These are phyloP conservation scores for Mus minutoides DNA, from an alignment of 2,797 vertebrate genomes.

Conservation along the genomic window DNA sequence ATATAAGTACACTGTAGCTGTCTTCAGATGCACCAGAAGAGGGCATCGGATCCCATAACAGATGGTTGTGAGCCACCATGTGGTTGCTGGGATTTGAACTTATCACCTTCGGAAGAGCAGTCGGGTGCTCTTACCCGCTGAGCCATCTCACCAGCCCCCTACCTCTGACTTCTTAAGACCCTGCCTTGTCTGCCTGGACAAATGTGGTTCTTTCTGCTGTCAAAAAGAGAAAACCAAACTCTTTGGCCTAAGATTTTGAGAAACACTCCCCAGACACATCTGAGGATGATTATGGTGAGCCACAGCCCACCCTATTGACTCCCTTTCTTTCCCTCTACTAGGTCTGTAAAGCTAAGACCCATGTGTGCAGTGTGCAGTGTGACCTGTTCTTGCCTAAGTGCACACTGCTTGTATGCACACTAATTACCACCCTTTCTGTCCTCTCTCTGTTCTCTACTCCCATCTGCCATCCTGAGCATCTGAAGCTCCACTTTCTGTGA, in stretches of 20 bases:
- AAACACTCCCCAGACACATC: background rate
- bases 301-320: background rate
- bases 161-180: background rate
- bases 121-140: no score
- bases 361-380: background rate
- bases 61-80: no score
- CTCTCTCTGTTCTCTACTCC: background rate
- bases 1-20: no score
- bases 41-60: no score
- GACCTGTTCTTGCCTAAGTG: background rate
- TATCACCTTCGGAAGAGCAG: no score
- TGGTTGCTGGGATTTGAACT: no score
- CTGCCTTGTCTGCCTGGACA: background rate
- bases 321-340: background rate
- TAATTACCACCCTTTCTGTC: background rate
- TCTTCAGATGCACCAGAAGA: no score
- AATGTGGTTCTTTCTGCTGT: background rate
- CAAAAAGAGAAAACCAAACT: background rate
- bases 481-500: background rate
- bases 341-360: background rate
- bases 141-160: no score
- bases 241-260: background rate
- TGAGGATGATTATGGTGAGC: background rate
- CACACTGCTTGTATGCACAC: rapidly evolving
- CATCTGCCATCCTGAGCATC: background rate